These are phyloP conservation scores for Lagopus muta DNA, from an alignment of 2,113 vertebrate species.

Conservation along the genomic window DNA sequence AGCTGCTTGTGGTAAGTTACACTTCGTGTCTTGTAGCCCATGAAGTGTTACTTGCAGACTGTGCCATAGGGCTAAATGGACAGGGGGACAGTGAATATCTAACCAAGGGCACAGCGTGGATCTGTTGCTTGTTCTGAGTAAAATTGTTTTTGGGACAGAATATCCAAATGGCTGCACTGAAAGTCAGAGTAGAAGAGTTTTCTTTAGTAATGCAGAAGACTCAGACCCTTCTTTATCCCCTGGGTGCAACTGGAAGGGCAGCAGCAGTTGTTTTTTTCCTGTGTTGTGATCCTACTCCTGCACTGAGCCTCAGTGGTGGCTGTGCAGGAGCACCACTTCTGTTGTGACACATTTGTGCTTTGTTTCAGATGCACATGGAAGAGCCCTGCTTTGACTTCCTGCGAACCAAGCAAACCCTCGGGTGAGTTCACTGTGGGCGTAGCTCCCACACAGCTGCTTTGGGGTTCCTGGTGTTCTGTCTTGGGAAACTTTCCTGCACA, in stretches of 20 bases:
- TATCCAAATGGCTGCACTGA: background rate
- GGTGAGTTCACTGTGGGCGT: conserved; percentile 76
- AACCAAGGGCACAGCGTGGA: accelerated
- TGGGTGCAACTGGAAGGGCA: background rate
- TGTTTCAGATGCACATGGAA: conserved; percentile 96
- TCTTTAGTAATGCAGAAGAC: accelerated
- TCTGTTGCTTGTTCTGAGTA: background rate
- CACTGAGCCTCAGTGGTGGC: accelerated
- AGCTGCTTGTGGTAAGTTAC: conserved; percentile 93
- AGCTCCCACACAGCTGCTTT: background rate
- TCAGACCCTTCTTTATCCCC: accelerated
- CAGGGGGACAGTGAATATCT: accelerated
- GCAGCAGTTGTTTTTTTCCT: accelerated
- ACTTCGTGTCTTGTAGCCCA: background rate
- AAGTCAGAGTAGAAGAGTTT: accelerated
- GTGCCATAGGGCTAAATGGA: background rate
- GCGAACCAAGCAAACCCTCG: conserved; percentile 95
- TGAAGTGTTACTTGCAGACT: background rate
- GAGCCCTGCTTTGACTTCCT: conserved; percentile 98
- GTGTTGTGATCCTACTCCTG: accelerated
- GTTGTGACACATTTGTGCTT: background rate
- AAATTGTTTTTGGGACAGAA: background rate
- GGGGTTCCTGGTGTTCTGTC: background rate
- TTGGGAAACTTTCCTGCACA: background rate
- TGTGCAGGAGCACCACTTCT: background rate